Conservation (phyloP, 30 jellyfish, hydroid and myxozoan species). For the Pseudorhiza aurosa region DNA sequence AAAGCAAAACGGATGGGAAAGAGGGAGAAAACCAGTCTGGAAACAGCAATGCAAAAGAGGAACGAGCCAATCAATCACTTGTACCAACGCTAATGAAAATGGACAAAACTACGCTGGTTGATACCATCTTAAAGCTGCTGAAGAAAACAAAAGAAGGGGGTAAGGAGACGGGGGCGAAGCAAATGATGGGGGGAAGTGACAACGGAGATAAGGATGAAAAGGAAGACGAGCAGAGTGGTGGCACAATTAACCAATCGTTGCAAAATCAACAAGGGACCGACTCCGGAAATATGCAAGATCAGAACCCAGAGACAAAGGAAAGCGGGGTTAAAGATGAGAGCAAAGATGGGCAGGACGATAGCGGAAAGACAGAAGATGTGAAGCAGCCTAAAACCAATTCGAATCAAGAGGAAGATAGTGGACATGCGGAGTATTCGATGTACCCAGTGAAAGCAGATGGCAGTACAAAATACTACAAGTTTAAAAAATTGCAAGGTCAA, state of each 20-base stretch:
- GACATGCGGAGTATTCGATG: slow-evolving; percentile 42
- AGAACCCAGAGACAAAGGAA: slow-evolving; percentile 26
- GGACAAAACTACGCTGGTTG: slow-evolving; percentile 76
- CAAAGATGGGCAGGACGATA: not conserved
- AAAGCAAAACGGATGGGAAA: slow-evolving; percentile 14
- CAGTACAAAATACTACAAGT: slow-evolving; percentile 34
- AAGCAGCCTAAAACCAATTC: not conserved
- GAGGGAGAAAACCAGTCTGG: slow-evolving; percentile 16
- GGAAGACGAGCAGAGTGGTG: slow-evolving; percentile 53
- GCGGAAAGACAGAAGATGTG: not conserved
- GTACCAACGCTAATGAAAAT: slow-evolving; percentile 72
- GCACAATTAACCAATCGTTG: slow-evolving; percentile 41
- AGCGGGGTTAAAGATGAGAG: slow-evolving; percentile 11
- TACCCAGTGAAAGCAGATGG: slow-evolving; percentile 47
- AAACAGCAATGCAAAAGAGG: slow-evolving; percentile 5
- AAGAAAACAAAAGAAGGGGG: slow-evolving; percentile 50
- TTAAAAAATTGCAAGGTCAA: slow-evolving; percentile 25
- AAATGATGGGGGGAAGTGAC: not conserved
- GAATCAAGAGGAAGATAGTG: not conserved
- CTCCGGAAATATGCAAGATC: slow-evolving; percentile 25
- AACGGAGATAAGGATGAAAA: slow-evolving; percentile 38
- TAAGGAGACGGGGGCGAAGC: not conserved
- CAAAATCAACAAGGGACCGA: slow-evolving; percentile 25
- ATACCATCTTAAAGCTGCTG: slow-evolving; percentile 71
- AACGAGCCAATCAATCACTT: slow-evolving; percentile 22